Conservation (phyloP, 2,113 vertebrate species). For the Climacteris rufus region DNA sequence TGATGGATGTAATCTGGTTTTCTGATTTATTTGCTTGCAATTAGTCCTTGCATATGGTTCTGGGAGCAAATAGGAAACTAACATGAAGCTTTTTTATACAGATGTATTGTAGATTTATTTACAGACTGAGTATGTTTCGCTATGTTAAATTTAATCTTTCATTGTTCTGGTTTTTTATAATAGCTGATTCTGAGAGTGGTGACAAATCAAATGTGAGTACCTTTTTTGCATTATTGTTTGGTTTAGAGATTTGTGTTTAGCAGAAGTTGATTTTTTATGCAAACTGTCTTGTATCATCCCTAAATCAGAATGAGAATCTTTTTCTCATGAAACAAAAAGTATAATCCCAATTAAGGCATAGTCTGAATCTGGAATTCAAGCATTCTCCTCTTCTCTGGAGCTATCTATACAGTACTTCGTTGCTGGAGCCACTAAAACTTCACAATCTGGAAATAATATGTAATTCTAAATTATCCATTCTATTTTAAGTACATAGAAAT, state of each 20-base stretch:
- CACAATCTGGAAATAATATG: neutral
- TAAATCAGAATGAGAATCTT: neutral
- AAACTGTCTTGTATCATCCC: neutral
- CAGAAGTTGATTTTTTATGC: neutral
- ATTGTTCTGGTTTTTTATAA: neutral
- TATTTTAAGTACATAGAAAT: neutral
- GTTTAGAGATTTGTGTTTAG: neutral
- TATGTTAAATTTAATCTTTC: neutral
- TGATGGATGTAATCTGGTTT: conserved; percentile 47
- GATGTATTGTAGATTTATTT: neutral
- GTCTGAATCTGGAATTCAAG: neutral
- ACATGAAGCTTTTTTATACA: neutral
- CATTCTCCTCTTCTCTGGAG: neutral
- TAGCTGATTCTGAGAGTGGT: conserved; percentile 64
- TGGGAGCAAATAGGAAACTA: conserved; percentile 14
- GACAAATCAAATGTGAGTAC: conserved; percentile 73
- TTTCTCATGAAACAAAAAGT: neutral
- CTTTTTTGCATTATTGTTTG: neutral
- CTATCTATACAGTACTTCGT: neutral
- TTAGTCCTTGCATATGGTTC: conserved; percentile 32
- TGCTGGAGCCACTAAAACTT: neutral
- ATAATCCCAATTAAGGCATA: neutral
- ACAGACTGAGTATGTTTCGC: neutral
- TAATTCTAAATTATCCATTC: neutral
- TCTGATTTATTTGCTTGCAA: conserved; percentile 29